Conservation (phyloP, 2,113 vertebrate species). For the Genyomyrus donnyi region DNA sequence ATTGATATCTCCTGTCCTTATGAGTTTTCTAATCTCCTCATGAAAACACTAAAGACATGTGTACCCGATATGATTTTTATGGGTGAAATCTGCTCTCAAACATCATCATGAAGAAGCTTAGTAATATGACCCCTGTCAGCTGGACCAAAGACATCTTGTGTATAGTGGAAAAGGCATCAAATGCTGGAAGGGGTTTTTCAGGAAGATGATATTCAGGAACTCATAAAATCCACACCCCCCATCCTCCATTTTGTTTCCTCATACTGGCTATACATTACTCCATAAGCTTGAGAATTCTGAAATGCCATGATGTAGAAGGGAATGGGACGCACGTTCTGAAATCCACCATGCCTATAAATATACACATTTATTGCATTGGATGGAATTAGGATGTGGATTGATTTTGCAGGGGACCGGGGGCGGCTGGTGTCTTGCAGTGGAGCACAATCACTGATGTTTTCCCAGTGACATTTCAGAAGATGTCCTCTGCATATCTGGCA, state of each 20-base stretch:
- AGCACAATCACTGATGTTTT: background rate
- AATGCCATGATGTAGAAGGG: background rate
- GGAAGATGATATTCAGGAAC: constrained; percentile 15
- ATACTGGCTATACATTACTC: background rate
- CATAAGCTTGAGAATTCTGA: background rate
- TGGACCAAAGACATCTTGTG: background rate
- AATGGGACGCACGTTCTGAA: background rate
- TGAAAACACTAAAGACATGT: background rate
- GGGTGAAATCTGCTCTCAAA: background rate
- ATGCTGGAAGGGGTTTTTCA: background rate
- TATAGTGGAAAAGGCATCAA: background rate
- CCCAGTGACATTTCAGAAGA: background rate
- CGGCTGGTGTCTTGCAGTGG: background rate
- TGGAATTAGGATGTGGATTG: background rate
- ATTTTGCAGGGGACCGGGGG: background rate
- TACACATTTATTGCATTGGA: background rate
- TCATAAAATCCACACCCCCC: background rate
- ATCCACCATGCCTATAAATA: background rate
- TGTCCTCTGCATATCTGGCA: background rate
- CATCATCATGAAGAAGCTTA: background rate
- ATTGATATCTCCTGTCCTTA: background rate
- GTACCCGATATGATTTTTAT: background rate
- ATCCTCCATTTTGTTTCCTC: background rate
- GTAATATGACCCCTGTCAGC: background rate
- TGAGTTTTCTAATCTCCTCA: background rate